Evolutionary conservation across 1,140 invertebrate species (phyloP).

Genomic region (Paraescarpia echinospica): DNA sequence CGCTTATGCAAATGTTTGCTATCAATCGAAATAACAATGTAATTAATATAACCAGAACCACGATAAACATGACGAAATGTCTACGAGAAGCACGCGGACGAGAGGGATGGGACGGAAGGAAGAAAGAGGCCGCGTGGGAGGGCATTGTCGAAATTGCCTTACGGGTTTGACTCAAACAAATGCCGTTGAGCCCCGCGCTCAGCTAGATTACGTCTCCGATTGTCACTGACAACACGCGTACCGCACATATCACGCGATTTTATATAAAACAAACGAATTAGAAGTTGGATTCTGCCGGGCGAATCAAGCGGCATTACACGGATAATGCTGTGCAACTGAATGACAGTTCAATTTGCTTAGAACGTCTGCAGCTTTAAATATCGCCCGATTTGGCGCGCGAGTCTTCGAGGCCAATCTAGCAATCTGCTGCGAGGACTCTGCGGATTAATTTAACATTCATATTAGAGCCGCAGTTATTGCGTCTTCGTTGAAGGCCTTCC

Average conservation of each 20-base stretch:
- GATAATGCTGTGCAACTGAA: not conserved
- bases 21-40: no score
- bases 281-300: not conserved
- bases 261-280: not conserved
- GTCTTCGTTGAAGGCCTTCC: not conserved
- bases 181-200: not conserved
- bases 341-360: not conserved
- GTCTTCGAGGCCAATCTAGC: not conserved
- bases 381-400: not conserved
- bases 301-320: constrained; percentile 3
- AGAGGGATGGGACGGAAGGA: no score
- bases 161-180: not conserved
- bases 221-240: not conserved
- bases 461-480: not conserved
- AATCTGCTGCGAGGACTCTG: not conserved
- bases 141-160: no score
- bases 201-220: not conserved
- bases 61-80: no score
- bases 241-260: not conserved
- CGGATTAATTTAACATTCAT: not conserved
- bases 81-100: no score
- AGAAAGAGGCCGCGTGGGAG: no score
- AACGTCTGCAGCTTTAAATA: constrained; percentile 5
- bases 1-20: no score
- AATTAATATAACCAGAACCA: no score